Evolutionary conservation across 2,113 vertebrate genomes (phyloP).

Genomic region (Epinephelus cyanopodus): DNA sequence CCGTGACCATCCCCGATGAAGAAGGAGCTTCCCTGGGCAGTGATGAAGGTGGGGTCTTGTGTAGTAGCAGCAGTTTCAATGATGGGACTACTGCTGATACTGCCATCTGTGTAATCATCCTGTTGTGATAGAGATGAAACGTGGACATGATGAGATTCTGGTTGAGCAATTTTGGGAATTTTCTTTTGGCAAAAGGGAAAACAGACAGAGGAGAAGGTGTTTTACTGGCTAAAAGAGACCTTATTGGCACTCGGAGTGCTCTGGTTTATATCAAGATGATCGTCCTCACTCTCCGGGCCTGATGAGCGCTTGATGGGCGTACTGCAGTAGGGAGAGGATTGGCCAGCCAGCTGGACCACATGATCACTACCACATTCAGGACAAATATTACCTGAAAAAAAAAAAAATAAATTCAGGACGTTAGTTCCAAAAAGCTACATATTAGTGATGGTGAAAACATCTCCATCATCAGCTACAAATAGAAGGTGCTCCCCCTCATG

Average conservation of each 20-base stretch:
- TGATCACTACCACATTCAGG: slow-evolving; percentile 92
- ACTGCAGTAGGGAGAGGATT: slow-evolving; percentile 73
- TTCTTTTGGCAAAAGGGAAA: background rate
- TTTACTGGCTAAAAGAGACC: slow-evolving; percentile 47
- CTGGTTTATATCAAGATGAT: slow-evolving; percentile 31
- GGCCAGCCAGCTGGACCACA: slow-evolving; percentile 88
- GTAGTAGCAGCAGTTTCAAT: slow-evolving; percentile 1
- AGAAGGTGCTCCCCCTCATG: slow-evolving; percentile 1
- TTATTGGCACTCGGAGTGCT: slow-evolving; percentile 30
- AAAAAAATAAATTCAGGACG: background rate
- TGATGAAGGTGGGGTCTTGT: slow-evolving; percentile 68
- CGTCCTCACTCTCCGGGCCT: slow-evolving; percentile 39
- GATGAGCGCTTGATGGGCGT: slow-evolving; percentile 64
- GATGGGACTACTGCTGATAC: slow-evolving; percentile 43
- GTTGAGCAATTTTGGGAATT: background rate
- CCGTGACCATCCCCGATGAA: slow-evolving; percentile 69
- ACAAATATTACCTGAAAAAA: slow-evolving; percentile 80
- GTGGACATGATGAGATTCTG: background rate
- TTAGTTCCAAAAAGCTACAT: background rate
- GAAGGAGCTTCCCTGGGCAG: slow-evolving; percentile 76
- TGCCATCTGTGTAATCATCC: slow-evolving; percentile 47
- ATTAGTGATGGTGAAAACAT: background rate
- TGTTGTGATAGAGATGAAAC: background rate
- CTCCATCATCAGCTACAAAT: background rate
- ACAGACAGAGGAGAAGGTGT: background rate